These are phyloP conservation scores for Elephantulus edwardii DNA, from an alignment of 2,113 vertebrate genomes.

Conservation along the genomic window DNA sequence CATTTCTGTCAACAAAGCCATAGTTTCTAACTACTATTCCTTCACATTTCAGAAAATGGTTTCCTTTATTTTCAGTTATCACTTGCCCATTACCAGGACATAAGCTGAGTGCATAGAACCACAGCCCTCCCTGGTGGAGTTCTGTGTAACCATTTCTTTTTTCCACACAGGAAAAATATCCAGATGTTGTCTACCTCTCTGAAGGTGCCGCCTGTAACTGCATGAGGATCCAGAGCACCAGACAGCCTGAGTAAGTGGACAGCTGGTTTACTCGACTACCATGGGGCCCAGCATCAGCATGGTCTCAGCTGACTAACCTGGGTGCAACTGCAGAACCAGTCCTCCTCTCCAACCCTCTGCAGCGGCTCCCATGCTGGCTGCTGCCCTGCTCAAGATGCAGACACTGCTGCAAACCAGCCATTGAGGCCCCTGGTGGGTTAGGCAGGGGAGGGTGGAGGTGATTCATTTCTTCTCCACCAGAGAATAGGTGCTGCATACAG, in stretches of 20 bases:
- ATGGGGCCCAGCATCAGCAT: background rate
- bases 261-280: background rate
- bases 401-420: background rate
- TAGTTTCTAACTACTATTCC: background rate
- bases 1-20: background rate
- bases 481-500: background rate
- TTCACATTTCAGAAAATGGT: too few species aligned
- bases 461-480: background rate
- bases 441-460: background rate
- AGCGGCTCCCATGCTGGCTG: background rate
- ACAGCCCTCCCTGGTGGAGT: background rate
- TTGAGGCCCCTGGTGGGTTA: too few species aligned
- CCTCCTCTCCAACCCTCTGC: background rate
- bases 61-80: too few species aligned
- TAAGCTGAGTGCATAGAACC: too few species aligned
- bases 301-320: background rate
- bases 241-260: conserved; percentile 83
- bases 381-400: background rate
- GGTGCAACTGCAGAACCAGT: background rate
- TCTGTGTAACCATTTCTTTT: background rate
- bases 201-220: conserved; percentile 82
- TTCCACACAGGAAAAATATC: conserved; percentile 84
- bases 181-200: conserved; percentile 80
- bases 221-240: conserved; percentile 79
- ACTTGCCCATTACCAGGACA: too few species aligned